Evolutionary conservation across 2,797 vertebrate species (phyloP).

Genomic region (Coilia nasus): DNA sequence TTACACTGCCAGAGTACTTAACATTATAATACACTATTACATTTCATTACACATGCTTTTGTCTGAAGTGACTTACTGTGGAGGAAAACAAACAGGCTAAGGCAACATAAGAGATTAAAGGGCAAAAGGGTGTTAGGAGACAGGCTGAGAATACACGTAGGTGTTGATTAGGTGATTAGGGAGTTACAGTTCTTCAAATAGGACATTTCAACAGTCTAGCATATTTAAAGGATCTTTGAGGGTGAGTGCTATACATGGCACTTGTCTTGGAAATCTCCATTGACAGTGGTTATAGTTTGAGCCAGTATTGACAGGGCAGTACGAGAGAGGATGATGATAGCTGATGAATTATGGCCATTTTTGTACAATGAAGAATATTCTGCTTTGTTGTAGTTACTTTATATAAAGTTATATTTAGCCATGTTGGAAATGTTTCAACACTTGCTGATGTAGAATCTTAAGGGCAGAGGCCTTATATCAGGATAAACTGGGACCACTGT

Average conservation of each 20-base stretch:
- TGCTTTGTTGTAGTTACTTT: background rate
- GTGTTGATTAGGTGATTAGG: too few relatives aligned
- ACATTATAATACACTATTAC: background rate
- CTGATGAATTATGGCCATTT: background rate
- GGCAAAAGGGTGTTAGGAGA: too few relatives aligned
- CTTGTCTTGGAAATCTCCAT: background rate
- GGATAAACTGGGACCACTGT: too few relatives aligned
- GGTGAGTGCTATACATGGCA: background rate
- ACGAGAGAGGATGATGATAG: background rate
- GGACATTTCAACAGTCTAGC: too few relatives aligned
- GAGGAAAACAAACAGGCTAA: too few relatives aligned
- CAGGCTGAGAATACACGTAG: too few relatives aligned
- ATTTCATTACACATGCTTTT: too few relatives aligned
- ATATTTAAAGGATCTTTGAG: background rate
- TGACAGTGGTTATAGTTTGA: background rate
- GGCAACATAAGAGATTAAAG: too few relatives aligned
- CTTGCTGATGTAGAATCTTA: too few relatives aligned
- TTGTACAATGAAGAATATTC: background rate
- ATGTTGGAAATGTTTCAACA: background rate
- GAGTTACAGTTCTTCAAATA: too few relatives aligned
- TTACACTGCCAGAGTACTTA: background rate
- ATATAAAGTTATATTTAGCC: background rate
- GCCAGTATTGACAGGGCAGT: background rate
- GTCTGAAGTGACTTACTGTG: too few relatives aligned
- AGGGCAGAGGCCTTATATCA: too few relatives aligned